phyloP scores from a whole-genome alignment of 1,140 invertebrate species.

The Eupristina koningsbergeri region DNA sequence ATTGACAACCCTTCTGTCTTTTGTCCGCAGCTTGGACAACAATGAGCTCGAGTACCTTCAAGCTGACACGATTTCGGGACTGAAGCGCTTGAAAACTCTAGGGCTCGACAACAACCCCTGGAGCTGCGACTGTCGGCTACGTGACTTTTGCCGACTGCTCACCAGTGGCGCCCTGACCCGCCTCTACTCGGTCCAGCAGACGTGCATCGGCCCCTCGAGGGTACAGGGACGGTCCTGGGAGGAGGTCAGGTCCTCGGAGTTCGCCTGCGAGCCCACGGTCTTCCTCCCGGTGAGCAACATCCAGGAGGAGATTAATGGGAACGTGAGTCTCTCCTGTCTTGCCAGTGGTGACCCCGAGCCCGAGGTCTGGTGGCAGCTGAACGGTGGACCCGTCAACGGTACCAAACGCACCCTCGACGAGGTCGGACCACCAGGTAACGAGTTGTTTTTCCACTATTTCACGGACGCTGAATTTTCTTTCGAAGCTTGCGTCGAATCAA shows the following conservation, averaged over 20 bases:
- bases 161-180: conserved; percentile 76
- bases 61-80: conserved; percentile 78
- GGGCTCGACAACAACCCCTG: conserved; percentile 89
- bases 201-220: conserved; percentile 77
- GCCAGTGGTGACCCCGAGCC: conserved; percentile 88
- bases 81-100: conserved; percentile 83
- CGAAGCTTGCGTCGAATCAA: background rate
- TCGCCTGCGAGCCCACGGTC: conserved; percentile 83
- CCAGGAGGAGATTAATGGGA: conserved; percentile 82
- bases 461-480: background rate
- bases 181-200: conserved; percentile 78
- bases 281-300: conserved; percentile 76
- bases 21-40: conserved; percentile 72
- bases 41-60: conserved; percentile 81
- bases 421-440: conserved; percentile 18
- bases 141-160: conserved; percentile 87
- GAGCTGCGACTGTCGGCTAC: conserved; percentile 89
- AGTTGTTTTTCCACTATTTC: background rate
- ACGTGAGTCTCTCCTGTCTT: conserved; percentile 85
- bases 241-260: conserved; percentile 78
- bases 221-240: conserved; percentile 79
- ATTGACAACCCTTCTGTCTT: background rate
- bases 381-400: conserved; percentile 75
- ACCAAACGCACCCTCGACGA: conserved; percentile 27
- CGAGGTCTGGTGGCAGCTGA: conserved; percentile 86